Base-by-base conservation (phyloP, 2,888 invertebrate species). In the Fragum fragum region DNA sequence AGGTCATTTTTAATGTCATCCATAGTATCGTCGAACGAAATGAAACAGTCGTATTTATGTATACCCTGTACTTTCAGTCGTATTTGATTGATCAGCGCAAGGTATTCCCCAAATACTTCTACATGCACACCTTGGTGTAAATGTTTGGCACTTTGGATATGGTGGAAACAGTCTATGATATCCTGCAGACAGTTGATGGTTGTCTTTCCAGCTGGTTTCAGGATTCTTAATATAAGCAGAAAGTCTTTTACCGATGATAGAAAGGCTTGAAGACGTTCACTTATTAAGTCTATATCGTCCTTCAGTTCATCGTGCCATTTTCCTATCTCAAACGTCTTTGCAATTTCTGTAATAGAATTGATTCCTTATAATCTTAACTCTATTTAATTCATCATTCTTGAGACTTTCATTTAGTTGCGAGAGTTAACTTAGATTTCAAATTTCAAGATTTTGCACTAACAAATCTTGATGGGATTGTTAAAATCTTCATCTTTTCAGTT, bases 51-150 rank as follows among this genome's bases (percentile, higher is more conserved):
- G 21, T 87, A 75, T 16, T 79, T 70, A 29, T 76, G 74, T 7
- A 89, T 80, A 5, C 87, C 74, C n/a, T 77, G 78, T 1, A 82
- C 76, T 59, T 79, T 76, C 53, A 88, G 59, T 5, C 89, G 87
- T 16, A 89, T 79, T 21, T 79, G 73, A 66, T 88, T 88, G 1
- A 90, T 86, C 26, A 88, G 88, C 28, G 86, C 75, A 28, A 88
- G 69, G 79, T 85, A 90, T 76, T 89, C 88, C 28, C 83, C 76
- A 21, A 90, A 59, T 7, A 89, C 63, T 57, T 87, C 88, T 23
- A 75, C 79, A n/a, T 86, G 78, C 14, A 83, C 80, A 36, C 86
- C 81, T 18, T 84, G 76, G 28, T 82, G 79, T n/a, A 87, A 77
- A 59, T 59, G 57, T 61, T 59, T 61, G 14, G 73, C 59, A 36